Percentiles rank a stretch among this genome's conserved stretches.
These are phyloP conservation scores for Pristionchus mayeri DNA, from an alignment of 2,888 invertebrate species.

Conservation along the genomic window DNA sequence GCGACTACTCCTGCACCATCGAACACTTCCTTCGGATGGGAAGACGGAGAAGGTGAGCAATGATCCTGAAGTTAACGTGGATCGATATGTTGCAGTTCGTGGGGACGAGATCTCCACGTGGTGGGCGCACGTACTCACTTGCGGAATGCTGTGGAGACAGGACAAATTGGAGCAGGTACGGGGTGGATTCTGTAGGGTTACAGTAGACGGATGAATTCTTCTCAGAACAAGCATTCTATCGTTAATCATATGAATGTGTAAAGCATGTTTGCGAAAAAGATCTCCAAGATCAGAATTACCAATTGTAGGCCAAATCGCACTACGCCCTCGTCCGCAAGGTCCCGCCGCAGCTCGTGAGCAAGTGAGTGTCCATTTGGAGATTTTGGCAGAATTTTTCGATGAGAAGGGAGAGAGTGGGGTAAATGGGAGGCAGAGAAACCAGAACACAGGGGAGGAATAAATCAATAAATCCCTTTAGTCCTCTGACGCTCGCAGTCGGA, in stretches of 20 bases:
- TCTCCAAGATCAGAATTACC: neutral
- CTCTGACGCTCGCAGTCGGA: constrained; percentile 73
- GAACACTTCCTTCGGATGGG: neutral
- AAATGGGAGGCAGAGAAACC: no score
- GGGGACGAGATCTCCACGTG: constrained; percentile 74
- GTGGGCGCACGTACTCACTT: constrained; percentile 75
- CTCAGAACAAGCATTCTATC: no score
- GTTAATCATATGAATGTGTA: no score
- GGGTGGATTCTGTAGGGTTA: no score
- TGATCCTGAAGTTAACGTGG: neutral
- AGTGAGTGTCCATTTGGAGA: no score
- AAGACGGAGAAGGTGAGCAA: neutral
- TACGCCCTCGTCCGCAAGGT: constrained; percentile 71
- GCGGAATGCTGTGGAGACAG: constrained; percentile 69
- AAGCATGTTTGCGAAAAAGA: no score
- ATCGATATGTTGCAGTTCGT: neutral
- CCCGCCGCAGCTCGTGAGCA: constrained; percentile 65
- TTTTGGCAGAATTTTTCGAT: neutral
- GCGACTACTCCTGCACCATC: neutral
- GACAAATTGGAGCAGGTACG: constrained; percentile 26
- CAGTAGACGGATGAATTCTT: no score
- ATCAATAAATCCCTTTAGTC: constrained; percentile 58
- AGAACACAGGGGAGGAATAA: no score
- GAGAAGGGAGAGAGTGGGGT: no score
- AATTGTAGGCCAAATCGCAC: constrained; percentile 65